phyloP scores from a whole-genome alignment of 2,113 vertebrate genomes.

The Pyrgilauda ruficollis region DNA sequence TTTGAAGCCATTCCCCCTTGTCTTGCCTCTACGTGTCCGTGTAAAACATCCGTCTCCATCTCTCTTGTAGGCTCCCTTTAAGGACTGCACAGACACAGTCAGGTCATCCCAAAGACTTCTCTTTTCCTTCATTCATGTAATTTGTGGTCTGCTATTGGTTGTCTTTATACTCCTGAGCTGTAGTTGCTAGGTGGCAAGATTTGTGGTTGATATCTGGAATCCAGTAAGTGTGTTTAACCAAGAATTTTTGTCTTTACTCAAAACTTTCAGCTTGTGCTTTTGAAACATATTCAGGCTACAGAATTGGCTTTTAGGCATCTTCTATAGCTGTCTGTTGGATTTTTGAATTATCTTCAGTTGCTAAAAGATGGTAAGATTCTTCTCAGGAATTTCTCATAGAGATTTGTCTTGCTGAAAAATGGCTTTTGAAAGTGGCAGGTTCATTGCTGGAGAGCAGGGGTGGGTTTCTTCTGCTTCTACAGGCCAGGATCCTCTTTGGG shows the following conservation, averaged over 20 bases:
- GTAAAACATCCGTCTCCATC: not conserved
- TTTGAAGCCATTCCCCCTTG: not conserved
- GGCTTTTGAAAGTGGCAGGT: not conserved
- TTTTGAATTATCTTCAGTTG: not conserved
- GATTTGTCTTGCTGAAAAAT: not conserved
- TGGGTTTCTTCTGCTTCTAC: not conserved
- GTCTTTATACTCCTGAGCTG: not conserved
- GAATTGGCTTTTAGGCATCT: not conserved
- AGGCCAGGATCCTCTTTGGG: not conserved
- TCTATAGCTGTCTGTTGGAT: not conserved
- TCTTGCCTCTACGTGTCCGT: not conserved
- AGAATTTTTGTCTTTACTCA: not conserved
- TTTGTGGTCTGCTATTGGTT: not conserved
- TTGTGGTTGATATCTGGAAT: not conserved
- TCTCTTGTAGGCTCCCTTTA: not conserved
- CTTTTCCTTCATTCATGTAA: not conserved
- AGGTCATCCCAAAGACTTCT: not conserved
- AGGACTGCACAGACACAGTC: fast-evolving
- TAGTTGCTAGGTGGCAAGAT: not conserved
- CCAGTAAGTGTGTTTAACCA: not conserved
- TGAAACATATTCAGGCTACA: not conserved
- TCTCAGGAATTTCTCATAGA: not conserved
- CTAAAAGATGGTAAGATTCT: not conserved
- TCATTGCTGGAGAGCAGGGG: not conserved
- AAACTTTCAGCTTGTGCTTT: not conserved